Conservation (phyloP, 2,888 invertebrate genomes). For the Pseudococcus jackbeardsleyi region DNA sequence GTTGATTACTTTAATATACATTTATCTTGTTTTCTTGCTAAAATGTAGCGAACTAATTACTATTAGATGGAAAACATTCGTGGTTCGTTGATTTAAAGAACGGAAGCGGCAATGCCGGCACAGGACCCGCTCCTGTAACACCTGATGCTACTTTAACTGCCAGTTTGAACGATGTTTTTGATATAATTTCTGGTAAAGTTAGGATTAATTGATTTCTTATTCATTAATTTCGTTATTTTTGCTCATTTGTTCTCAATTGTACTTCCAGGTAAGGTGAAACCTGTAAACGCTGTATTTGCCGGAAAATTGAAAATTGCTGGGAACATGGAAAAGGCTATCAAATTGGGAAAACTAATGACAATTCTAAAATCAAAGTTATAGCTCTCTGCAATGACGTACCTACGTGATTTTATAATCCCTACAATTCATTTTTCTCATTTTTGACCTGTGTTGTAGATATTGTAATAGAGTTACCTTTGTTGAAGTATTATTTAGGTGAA, state of each 20-base stretch:
- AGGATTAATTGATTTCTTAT: neutral
- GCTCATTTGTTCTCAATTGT: neutral
- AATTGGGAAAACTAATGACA: conserved; percentile 90
- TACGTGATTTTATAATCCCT: neutral
- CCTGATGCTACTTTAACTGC: conserved; percentile 89
- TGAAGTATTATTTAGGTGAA: neutral
- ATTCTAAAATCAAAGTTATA: conserved; percentile 80
- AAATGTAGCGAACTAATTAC: neutral
- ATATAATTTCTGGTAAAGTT: conserved; percentile 62
- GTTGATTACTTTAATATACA: neutral
- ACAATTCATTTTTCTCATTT: neutral
- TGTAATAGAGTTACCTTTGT: neutral
- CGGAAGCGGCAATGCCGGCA: conserved; percentile 83
- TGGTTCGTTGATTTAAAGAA: conserved; percentile 93
- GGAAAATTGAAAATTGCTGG: conserved; percentile 95
- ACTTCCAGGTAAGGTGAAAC: conserved; percentile 84
- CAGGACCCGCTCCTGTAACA: conserved; percentile 79
- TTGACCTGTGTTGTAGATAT: neutral
- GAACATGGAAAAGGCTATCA: conserved; percentile 93
- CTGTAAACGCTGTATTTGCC: conserved; percentile 94
- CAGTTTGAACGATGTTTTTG: conserved; percentile 82
- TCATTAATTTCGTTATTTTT: neutral
- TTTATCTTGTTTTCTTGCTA: neutral
- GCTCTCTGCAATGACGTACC: conserved; percentile 66
- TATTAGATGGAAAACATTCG: conserved; percentile 78